A percentile compares a stretch with the other conserved stretches of the same genome.
Evolutionary conservation across 2,888 invertebrate genomes (phyloP).

Genomic region (Nomada fucata): DNA sequence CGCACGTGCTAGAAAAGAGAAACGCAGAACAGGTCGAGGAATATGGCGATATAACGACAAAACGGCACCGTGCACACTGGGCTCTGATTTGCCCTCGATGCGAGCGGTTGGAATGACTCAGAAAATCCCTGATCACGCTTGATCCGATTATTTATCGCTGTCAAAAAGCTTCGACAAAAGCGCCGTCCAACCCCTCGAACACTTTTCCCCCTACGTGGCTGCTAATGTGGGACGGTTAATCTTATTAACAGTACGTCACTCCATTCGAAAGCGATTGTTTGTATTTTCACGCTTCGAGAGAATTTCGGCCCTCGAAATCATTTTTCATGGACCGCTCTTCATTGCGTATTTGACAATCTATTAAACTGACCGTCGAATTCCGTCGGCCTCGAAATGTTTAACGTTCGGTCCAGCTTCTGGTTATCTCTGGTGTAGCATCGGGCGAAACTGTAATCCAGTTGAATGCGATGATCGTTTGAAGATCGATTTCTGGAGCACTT

Average conservation of each 20-base stretch:
- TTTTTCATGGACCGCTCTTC: not conserved
- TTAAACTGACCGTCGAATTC: no score
- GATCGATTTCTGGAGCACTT: no score
- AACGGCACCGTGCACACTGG: conserved; percentile 61
- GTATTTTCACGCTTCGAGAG: conserved; percentile 65
- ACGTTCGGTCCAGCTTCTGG: no score
- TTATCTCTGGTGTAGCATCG: no score
- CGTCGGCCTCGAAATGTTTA: no score
- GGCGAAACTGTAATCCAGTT: no score
- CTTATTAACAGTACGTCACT: conserved; percentile 69
- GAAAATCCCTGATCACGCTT: conserved; percentile 73
- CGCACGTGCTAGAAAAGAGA: conserved; percentile 25
- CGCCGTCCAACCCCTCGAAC: conserved; percentile 44
- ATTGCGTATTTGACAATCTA: no score
- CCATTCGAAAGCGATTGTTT: conserved; percentile 59
- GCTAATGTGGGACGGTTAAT: conserved; percentile 71
- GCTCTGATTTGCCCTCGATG: conserved; percentile 70
- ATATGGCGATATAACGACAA: conserved; percentile 52
- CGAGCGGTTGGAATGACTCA: conserved; percentile 74
- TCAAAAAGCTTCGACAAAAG: conserved; percentile 73
- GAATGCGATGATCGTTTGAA: no score
- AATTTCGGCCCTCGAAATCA: not conserved
- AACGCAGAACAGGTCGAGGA: conserved; percentile 61
- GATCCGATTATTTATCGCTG: conserved; percentile 82
- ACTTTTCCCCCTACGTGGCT: conserved; percentile 34